phyloP scores from a whole-genome alignment of 2,113 vertebrate genomes.

The Nerophis lumbriciformis region DNA sequence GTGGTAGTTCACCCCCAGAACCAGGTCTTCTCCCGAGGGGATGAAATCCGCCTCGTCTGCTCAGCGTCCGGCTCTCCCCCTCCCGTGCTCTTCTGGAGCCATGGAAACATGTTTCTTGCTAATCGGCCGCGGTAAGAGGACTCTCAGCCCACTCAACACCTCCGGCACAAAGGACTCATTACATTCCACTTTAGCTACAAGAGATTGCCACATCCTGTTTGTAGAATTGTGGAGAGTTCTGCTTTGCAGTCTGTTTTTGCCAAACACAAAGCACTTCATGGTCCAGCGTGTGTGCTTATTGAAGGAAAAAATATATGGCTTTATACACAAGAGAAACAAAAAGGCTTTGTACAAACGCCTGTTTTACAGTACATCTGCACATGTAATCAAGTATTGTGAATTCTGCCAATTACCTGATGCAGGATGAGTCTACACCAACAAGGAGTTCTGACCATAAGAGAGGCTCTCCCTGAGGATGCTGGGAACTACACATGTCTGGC shows the following conservation, averaged over 20 bases:
- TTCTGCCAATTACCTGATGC: slow-evolving; percentile 22
- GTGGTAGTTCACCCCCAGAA: slow-evolving; percentile 73
- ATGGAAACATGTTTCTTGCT: slow-evolving; percentile 69
- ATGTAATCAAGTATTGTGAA: slow-evolving; percentile 39
- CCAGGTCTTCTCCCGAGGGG: slow-evolving; percentile 73
- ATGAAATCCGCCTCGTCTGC: slow-evolving; percentile 80
- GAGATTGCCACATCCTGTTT: slow-evolving; percentile 46
- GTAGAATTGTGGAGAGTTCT: slow-evolving; percentile 24
- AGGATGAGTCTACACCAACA: slow-evolving; percentile 62
- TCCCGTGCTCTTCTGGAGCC: slow-evolving; percentile 78
- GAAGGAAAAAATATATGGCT: slow-evolving; percentile 15
- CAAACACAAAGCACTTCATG: slow-evolving; percentile 12
- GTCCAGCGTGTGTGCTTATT: slow-evolving; percentile 21
- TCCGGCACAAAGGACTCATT: slow-evolving; percentile 42
- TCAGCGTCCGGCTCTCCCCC: slow-evolving; percentile 74
- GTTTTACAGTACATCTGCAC: slow-evolving; percentile 28
- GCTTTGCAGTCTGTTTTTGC: not conserved
- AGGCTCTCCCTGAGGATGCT: slow-evolving; percentile 79
- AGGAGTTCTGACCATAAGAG: slow-evolving; percentile 77
- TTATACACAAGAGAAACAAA: slow-evolving; percentile 20
- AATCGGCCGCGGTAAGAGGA: slow-evolving; percentile 64
- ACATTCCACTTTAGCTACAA: slow-evolving; percentile 40
- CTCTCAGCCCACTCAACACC: slow-evolving; percentile 57
- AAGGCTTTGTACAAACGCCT: slow-evolving; percentile 19
- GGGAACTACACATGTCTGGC: slow-evolving; percentile 88